Percentiles rank a stretch among this genome's conserved stretches.
These are phyloP conservation scores for Drosophila atroscutellata DNA, from an alignment of 2,888 invertebrate species.

Conservation along the genomic window DNA sequence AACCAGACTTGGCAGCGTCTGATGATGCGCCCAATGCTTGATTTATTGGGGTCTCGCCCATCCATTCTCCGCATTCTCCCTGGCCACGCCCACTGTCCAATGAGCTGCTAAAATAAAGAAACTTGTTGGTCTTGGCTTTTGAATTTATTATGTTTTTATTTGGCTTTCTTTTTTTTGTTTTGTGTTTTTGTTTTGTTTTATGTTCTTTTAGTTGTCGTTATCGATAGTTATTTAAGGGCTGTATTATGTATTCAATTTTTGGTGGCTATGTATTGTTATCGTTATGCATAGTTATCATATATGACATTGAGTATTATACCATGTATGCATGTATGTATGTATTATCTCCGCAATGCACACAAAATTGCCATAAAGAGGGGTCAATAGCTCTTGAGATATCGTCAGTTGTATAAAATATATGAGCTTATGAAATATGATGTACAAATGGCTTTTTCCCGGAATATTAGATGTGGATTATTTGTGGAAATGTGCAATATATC, in stretches of 20 bases:
- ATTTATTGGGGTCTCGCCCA: constrained; percentile 56
- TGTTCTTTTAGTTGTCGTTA: constrained; percentile 44
- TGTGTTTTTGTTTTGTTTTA: constrained; percentile 1
- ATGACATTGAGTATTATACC: constrained; percentile 13
- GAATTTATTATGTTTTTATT: constrained; percentile 75
- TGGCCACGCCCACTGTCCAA: constrained; percentile 50
- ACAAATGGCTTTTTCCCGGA: not conserved
- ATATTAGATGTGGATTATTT: not conserved
- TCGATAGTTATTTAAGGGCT: constrained; percentile 67
- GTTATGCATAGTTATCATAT: constrained; percentile 43
- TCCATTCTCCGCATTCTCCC: not conserved
- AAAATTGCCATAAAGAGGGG: constrained; percentile 6
- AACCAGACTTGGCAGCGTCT: constrained; percentile 53
- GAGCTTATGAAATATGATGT: not conserved
- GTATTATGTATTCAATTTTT: constrained; percentile 63
- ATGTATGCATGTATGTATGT: constrained; percentile 6
- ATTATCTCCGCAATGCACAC: constrained; percentile 3
- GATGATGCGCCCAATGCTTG: constrained; percentile 76
- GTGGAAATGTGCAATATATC: not conserved
- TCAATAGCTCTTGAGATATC: constrained; percentile 13
- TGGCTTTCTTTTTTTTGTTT: constrained; percentile 33
- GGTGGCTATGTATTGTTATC: constrained; percentile 51
- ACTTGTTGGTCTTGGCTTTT: constrained; percentile 73
- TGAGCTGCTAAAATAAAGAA: constrained; percentile 47
- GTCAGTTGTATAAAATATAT: not conserved